Conservation (phyloP, 2,888 invertebrate genomes). For the Netelia melanura region DNA sequence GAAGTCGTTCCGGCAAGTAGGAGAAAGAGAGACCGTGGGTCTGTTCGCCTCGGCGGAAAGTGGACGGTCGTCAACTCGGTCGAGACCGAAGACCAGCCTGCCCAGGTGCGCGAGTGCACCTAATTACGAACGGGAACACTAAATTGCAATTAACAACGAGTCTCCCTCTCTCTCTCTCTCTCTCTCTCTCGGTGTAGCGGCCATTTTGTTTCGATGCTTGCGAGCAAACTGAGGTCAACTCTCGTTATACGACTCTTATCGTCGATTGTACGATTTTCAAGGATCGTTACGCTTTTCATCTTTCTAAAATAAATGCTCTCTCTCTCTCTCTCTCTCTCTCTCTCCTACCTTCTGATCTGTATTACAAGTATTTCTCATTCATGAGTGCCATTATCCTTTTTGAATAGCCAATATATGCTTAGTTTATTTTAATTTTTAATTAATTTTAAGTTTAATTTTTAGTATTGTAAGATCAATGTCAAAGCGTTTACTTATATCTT, state of each 20-base stretch:
- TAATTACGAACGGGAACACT: conserved; percentile 83
- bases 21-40: conserved; percentile 9
- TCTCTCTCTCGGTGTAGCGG: conserved; percentile 54
- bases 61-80: conserved; percentile 47
- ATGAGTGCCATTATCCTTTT: too few species aligned
- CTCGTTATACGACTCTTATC: conserved; percentile 60
- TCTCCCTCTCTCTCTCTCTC: conserved; percentile 26
- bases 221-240: conserved; percentile 57
- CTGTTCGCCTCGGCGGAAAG: conserved; percentile 38
- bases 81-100: conserved; percentile 57
- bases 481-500: too few species aligned
- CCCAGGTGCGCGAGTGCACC: conserved; percentile 81
- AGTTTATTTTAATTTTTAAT: too few species aligned
- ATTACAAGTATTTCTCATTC: too few species aligned
- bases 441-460: too few species aligned
- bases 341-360: too few species aligned
- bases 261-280: not conserved
- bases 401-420: too few species aligned
- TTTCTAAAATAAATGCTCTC: not conserved
- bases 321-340: too few species aligned
- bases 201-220: conserved; percentile 78
- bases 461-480: too few species aligned
- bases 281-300: not conserved
- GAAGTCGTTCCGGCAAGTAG: conserved; percentile 45
- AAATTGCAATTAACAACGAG: conserved; percentile 83